phyloP scores from a whole-genome alignment of 2,797 vertebrate genomes.

The Rallus crepitans region DNA sequence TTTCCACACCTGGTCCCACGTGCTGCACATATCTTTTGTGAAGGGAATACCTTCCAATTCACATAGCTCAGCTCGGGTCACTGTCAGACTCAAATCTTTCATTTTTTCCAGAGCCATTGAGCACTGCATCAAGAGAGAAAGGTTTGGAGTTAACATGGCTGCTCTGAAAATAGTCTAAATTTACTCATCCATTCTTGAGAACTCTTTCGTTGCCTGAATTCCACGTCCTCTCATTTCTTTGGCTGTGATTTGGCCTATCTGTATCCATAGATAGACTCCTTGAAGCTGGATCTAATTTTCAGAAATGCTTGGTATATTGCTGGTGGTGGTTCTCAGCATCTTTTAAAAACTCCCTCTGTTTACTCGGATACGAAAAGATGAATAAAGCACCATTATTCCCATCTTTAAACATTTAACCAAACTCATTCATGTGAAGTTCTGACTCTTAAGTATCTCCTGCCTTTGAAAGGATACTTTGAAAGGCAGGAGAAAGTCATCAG shows the following conservation, averaged over 20 bases:
- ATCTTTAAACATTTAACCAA: neutral
- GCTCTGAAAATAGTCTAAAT: neutral
- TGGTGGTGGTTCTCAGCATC: neutral
- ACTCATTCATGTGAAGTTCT: neutral
- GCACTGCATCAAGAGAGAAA: neutral
- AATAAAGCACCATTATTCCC: neutral
- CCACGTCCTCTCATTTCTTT: neutral
- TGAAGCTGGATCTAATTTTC: neutral
- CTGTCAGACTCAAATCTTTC: slow-evolving; percentile 5
- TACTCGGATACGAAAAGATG: neutral
- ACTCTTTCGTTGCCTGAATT: neutral
- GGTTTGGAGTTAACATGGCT: neutral
- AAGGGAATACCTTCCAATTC: slow-evolving; percentile 65
- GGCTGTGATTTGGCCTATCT: neutral
- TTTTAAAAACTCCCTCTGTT: neutral
- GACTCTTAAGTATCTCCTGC: neutral
- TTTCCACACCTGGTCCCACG: slow-evolving; percentile 66
- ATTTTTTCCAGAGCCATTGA: slow-evolving; percentile 56
- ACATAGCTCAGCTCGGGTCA: neutral
- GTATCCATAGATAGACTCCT: neutral
- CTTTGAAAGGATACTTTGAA: slow-evolving; percentile 8
- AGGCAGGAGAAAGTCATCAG: neutral
- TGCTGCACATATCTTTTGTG: neutral
- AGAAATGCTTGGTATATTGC: neutral
- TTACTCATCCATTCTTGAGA: neutral